Base-by-base conservation (phyloP, 2,888 invertebrate species). In the Idaea biselata region DNA sequence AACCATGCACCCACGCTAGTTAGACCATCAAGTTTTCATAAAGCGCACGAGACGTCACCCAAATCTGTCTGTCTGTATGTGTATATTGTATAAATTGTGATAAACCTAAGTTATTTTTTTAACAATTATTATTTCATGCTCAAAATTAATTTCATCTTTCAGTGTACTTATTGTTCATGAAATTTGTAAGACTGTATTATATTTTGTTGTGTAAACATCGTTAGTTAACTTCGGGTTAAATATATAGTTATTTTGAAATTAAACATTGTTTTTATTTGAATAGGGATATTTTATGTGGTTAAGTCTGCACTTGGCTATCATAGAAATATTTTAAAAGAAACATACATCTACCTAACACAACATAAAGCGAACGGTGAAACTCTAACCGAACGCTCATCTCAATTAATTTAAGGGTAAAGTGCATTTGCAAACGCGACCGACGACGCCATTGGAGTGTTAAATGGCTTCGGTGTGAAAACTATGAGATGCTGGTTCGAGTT, bases 171-270 rank as follows among this genome's bases (percentile, higher is more conserved):
- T 88, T 79, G 81, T 89, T 87, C 85, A 84, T 87, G 90, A 86
- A 91, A 92, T 89, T 91, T 84, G 88, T 91, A 91, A 92, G 92
- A 92, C 92, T 92, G 92, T 92, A 89, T 88, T 84, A 89, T 87
- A 86, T 88, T 89, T 89, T 87, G 86, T 91, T 91, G 88, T 88
- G 87, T 90, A 87, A 71, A 88, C 84, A 86, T 90, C 86, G 88
- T 90, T 91, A 88, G 79, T 83, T 83, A 84, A 87, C 81, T 87
- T 87, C 87, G 87, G 84, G 87, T 90, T 89, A 91, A 86, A 82
- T 90, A 91, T 91, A 92, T 89, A 91, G 88, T 88, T 92, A 81
- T 69, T 80, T 73, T 69, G 54, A 67, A 66, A 65, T 60, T 67
- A 18, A 62, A 58, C 56, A 25, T 58, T 16, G 18, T 54, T 62